Conservation (phyloP, 2,113 vertebrate species). For the Eudorcas thomsonii region DNA sequence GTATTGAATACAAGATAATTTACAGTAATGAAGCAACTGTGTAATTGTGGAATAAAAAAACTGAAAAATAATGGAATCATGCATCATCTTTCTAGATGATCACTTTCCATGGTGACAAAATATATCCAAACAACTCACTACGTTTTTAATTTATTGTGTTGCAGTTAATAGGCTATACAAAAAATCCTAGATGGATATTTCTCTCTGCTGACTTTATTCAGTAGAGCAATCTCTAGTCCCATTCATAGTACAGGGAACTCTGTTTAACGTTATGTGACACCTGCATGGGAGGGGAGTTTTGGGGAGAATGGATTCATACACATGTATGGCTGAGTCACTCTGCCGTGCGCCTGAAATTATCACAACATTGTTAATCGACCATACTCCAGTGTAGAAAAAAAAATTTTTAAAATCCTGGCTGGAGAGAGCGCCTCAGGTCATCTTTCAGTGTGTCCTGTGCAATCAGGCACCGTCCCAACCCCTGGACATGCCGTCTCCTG, state of each 20-base stretch:
- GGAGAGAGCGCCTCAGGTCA: neutral
- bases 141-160: neutral
- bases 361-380: neutral
- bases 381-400: neutral
- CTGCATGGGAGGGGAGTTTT: neutral
- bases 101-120: neutral
- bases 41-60: neutral
- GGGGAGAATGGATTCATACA: neutral
- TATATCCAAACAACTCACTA: neutral
- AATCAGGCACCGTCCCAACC: neutral
- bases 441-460: rapidly evolving
- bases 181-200: neutral
- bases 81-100: neutral
- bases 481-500: neutral
- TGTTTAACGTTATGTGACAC: neutral
- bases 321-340: neutral
- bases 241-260: neutral
- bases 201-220: neutral
- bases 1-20: neutral
- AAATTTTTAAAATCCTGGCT: neutral
- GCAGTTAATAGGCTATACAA: neutral
- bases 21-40: neutral
- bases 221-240: neutral
- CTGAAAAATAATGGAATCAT: neutral
- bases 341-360: neutral